A percentile compares a stretch with the other conserved stretches of the same genome.
Conservation (phyloP, 2,113 vertebrate genomes). For the Corvus hawaiiensis region DNA sequence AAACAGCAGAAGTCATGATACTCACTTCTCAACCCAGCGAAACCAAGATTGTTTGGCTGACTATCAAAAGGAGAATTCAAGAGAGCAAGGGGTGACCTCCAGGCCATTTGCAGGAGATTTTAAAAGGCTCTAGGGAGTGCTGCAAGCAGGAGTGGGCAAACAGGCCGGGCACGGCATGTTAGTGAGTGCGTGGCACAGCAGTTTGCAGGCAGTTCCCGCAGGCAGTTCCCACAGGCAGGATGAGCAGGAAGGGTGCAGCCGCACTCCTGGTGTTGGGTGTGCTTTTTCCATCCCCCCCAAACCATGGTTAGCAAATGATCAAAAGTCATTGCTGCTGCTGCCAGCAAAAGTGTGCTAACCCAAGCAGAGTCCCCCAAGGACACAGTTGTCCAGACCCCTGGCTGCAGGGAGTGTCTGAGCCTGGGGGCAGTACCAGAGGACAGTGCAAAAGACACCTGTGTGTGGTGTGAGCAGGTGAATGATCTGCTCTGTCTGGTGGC, state of each 20-base stretch:
- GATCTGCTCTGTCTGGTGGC: not conserved
- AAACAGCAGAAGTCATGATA: not conserved
- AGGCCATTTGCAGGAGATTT: not conserved
- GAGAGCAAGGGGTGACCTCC: no score
- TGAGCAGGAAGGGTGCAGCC: fast-evolving
- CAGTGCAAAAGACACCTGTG: not conserved
- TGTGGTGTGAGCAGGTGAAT: not conserved
- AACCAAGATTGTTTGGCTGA: not conserved
- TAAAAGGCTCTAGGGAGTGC: not conserved
- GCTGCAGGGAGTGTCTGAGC: not conserved
- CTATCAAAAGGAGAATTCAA: not conserved
- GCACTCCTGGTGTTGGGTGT: no score
- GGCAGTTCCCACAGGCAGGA: not conserved
- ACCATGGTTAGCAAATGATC: not conserved
- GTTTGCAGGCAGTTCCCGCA: fast-evolving
- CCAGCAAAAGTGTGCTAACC: not conserved
- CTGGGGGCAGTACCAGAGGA: not conserved
- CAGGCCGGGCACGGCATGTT: fast-evolving
- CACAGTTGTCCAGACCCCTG: not conserved
- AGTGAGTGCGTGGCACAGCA: not conserved
- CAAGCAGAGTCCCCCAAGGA: not conserved
- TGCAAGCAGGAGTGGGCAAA: fast-evolving
- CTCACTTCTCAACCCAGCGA: not conserved
- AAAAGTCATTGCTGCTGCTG: not conserved
- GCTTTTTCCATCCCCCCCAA: no score